Evolutionary conservation across 1,140 invertebrate genomes (phyloP), one percentile per base, ranked within the genome.

Genomic region (Callitettix versicolor): DNA sequence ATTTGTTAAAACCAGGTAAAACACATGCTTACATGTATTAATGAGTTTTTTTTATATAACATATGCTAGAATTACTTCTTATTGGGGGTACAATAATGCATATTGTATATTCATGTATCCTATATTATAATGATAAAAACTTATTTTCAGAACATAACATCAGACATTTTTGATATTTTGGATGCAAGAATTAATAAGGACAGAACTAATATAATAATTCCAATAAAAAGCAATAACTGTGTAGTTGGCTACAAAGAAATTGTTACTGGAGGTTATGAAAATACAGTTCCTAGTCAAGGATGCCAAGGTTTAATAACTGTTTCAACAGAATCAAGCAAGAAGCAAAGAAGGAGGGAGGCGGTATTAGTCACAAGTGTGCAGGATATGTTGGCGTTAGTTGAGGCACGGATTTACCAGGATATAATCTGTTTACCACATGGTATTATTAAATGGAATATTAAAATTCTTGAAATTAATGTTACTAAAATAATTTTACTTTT

Each of bases 371-470:
- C 77, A 18, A 79, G 68, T 62, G 68, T 86, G 57, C 61, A 76
- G 40, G 84, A 88, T 73, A 74, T 84, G 38, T 66, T 88, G 26
- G 73, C 79, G 53, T 67, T 74, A 38, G 55, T 64, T 11, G 60
- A 65, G 47, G 40, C 54, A 14, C 64, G 66, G 51, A 18, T 84
- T 59, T 67, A 74, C 41, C 69, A 70, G 15, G 71, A 75, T 55
- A 77, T 78, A 30, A 69, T 79, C 15, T 84, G 81, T 68, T 65
- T 83, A 34, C 81, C 82, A 0, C 76, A 84, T 64, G 76, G 74
- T 65, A 55, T 15, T 9, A 12, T 11, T 18, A 40, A 18, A 51
- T 7, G 6, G 14, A 48, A 20, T 48, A 14, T 20, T 7, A 22
- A 7, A 17, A 42, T 38, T 15, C 49, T 42, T 50, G 21, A 2